Evolutionary conservation across 1,140 invertebrate species (phyloP).

Genomic region (Euglossa dilemma): DNA sequence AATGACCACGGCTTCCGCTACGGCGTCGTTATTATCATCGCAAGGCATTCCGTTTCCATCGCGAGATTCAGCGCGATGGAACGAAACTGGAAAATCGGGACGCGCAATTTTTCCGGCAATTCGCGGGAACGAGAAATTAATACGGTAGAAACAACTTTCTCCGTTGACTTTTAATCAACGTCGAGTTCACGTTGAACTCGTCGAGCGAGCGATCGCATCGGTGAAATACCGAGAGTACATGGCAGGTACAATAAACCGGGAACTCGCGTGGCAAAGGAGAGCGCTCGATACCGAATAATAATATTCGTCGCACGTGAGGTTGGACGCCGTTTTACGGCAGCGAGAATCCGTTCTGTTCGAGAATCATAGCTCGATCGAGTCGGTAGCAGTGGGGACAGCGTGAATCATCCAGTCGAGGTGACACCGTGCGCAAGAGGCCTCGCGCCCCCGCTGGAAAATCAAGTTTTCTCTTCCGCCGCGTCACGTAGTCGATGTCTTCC

Average conservation of each 20-base stretch:
- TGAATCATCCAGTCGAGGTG: conserved; percentile 29
- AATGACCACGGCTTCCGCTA: not conserved
- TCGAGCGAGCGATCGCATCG: too few relatives aligned
- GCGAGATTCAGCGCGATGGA: too few relatives aligned
- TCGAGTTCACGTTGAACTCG: too few relatives aligned
- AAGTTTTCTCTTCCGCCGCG: conserved; percentile 40
- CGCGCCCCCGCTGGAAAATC: conserved; percentile 46
- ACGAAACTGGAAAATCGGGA: too few relatives aligned
- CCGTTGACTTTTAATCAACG: too few relatives aligned
- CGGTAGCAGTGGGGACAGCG: conserved; percentile 26
- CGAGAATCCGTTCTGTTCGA: not conserved
- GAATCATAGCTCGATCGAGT: conserved; percentile 17
- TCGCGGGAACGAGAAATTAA: too few relatives aligned
- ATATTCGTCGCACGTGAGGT: not conserved
- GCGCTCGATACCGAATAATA: too few relatives aligned
- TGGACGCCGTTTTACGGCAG: not conserved
- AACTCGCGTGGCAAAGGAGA: too few relatives aligned
- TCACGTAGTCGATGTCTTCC: conserved; percentile 46
- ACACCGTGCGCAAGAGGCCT: not conserved
- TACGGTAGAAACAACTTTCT: too few relatives aligned
- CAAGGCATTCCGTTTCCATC: not conserved
- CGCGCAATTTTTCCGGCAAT: too few relatives aligned
- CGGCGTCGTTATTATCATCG: not conserved
- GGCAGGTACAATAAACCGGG: too few relatives aligned
- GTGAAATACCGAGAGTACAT: too few relatives aligned